These are phyloP conservation scores for Drosophila siamana DNA, from an alignment of 2,888 invertebrate species.

Conservation along the genomic window DNA sequence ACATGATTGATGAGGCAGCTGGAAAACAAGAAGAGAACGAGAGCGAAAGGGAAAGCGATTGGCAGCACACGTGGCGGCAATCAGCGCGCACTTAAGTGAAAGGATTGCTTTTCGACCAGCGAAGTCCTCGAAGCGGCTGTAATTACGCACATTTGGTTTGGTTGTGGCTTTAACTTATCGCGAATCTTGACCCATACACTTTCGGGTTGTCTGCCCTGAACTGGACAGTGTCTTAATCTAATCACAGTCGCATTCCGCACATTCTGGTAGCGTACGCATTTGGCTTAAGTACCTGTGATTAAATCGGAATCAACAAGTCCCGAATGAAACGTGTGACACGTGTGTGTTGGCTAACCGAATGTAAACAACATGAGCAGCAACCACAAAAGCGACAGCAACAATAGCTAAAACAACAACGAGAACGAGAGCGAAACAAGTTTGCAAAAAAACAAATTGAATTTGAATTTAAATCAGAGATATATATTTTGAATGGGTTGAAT, in stretches of 20 bases:
- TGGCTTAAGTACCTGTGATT: slow-evolving; percentile 33
- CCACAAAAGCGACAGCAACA: not conserved
- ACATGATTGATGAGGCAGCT: slow-evolving; percentile 66
- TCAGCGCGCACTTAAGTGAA: slow-evolving; percentile 41
- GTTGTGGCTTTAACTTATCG: slow-evolving; percentile 31
- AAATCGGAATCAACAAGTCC: slow-evolving; percentile 51
- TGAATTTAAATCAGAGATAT: slow-evolving; percentile 37
- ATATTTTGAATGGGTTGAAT: slow-evolving; percentile 16
- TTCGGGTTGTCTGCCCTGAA: slow-evolving; percentile 26
- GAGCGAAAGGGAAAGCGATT: not conserved
- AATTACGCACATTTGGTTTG: not conserved
- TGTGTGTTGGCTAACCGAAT: slow-evolving; percentile 52
- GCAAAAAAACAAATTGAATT: slow-evolving; percentile 9
- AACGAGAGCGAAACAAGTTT: slow-evolving; percentile 19
- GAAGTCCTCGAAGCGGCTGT: slow-evolving; percentile 5
- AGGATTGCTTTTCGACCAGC: slow-evolving; percentile 20
- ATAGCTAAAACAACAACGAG: too few species aligned
- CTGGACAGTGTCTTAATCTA: slow-evolving; percentile 54
- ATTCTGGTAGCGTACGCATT: slow-evolving; percentile 54
- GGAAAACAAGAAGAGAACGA: not conserved
- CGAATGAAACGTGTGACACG: slow-evolving; percentile 61
- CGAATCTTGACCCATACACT: slow-evolving; percentile 49
- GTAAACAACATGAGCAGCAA: slow-evolving; percentile 17
- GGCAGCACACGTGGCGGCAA: slow-evolving; percentile 59
- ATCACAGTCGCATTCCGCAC: slow-evolving; percentile 66